Conservation (phyloP, 2,113 vertebrate species). For the Hystrix cristata region DNA sequence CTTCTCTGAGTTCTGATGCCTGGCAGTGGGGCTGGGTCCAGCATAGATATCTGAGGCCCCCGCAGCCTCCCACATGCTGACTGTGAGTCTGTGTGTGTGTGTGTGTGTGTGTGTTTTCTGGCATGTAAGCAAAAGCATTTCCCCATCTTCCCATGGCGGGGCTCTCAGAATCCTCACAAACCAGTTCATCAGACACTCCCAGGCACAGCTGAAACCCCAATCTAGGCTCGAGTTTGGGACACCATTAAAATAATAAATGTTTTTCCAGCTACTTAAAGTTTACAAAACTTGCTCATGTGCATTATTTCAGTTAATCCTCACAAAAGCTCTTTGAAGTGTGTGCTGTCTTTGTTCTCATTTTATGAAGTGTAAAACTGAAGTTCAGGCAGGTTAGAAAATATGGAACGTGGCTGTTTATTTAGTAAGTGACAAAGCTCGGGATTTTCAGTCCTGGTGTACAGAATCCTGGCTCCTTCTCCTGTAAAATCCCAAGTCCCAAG, state of each 20-base stretch:
- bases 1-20: background rate
- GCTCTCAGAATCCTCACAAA: background rate
- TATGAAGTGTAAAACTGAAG: constrained; percentile 27
- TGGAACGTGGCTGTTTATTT: background rate
- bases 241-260: background rate
- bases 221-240: constrained; percentile 21
- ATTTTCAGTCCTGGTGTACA: background rate
- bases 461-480: background rate
- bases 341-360: constrained; percentile 15
- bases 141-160: background rate
- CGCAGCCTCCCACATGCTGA: background rate
- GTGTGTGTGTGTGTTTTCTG: background rate
- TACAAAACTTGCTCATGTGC: background rate
- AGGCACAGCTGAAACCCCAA: background rate
- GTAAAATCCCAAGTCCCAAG: background rate
- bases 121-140: constrained; percentile 29
- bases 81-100: background rate
- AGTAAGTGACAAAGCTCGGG: background rate
- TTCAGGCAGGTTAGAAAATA: background rate
- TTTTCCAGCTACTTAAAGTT: constrained; percentile 36
- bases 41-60: background rate
- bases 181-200: background rate
- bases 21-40: rapidly evolving
- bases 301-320: background rate
- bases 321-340: background rate